These are phyloP conservation scores for Oligia strigilis DNA, from an alignment of 2,888 invertebrate species.

Conservation along the genomic window DNA sequence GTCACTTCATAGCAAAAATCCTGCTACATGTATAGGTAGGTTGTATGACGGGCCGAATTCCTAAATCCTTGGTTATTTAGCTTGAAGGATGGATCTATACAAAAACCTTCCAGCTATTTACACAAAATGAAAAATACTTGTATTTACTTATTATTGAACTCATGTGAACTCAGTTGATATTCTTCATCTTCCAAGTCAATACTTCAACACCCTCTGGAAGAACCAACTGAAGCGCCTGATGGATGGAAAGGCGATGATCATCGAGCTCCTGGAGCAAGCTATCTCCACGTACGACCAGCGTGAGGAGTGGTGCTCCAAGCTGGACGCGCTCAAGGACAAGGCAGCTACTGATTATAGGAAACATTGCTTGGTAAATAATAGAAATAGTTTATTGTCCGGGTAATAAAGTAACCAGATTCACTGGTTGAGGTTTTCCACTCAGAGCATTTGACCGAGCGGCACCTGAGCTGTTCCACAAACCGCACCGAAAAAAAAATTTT, in stretches of 20 bases:
- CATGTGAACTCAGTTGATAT: background rate
- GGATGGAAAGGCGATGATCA: constrained; percentile 95
- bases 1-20: background rate
- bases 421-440: background rate
- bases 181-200: constrained; percentile 88
- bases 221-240: constrained; percentile 94
- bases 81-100: background rate
- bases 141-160: background rate
- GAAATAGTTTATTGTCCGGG: background rate
- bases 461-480: background rate
- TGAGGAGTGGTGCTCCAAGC: constrained; percentile 95
- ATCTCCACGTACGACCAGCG: constrained; percentile 97
- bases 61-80: background rate
- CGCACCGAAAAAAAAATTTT: too few relatives aligned
- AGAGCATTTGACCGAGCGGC: background rate
- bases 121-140: background rate
- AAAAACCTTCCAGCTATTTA: too few relatives aligned
- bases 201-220: constrained; percentile 96
- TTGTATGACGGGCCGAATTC: too few relatives aligned
- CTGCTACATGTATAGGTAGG: background rate
- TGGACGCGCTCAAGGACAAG: constrained; percentile 94
- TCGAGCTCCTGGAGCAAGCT: constrained; percentile 96
- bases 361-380: constrained; percentile 82
- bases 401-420: background rate
- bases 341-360: constrained; percentile 88